Percentiles rank a stretch among this genome's conserved stretches.
These are phyloP conservation scores for Listronotus oregonensis DNA, from an alignment of 1,140 invertebrate species.

Conservation along the genomic window DNA sequence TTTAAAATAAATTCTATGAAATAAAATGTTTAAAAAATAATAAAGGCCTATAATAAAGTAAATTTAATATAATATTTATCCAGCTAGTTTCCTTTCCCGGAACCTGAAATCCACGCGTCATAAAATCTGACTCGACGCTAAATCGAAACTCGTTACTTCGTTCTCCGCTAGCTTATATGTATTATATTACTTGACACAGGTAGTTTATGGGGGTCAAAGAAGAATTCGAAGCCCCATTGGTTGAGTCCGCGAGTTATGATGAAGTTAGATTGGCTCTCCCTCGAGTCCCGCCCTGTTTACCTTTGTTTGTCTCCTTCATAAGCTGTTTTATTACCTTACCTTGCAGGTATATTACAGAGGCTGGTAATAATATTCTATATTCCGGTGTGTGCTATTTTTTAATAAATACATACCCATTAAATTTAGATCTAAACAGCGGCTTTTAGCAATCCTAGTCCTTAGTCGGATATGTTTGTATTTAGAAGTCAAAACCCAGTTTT, in stretches of 20 bases:
- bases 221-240: constrained; percentile 51
- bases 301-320: constrained; percentile 49
- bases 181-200: constrained; percentile 47
- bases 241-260: constrained; percentile 52
- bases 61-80: no score
- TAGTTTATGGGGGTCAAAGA: constrained; percentile 56
- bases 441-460: constrained; percentile 24
- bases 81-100: background rate
- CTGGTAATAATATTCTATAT: constrained; percentile 31
- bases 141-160: constrained; percentile 34
- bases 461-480: constrained; percentile 25
- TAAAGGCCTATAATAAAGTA: no score
- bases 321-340: constrained; percentile 52
- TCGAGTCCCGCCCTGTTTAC: constrained; percentile 49
- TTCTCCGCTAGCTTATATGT: constrained; percentile 34
- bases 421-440: constrained; percentile 30
- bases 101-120: constrained; percentile 18
- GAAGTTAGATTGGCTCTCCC: constrained; percentile 54
- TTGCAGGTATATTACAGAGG: constrained; percentile 35
- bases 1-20: no score
- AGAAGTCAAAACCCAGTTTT: constrained; percentile 31
- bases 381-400: constrained; percentile 27
- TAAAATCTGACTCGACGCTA: constrained; percentile 21
- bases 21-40: no score
- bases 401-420: constrained; percentile 34